phyloP scores from a whole-genome alignment of 2,888 invertebrate species.

The Melanophora roralis region DNA sequence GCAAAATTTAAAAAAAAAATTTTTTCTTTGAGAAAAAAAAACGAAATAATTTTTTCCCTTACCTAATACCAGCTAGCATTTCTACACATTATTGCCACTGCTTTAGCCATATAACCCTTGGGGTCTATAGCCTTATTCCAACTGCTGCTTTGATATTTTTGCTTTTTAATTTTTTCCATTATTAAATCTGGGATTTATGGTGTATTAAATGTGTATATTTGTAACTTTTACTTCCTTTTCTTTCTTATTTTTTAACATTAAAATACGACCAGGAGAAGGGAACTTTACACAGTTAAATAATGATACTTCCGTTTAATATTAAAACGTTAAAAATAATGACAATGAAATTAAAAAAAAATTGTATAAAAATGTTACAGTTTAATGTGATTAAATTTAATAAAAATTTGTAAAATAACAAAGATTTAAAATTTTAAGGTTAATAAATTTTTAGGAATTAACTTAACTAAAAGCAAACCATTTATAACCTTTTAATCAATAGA shows the following conservation, averaged over 20 bases:
- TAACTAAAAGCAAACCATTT: no score
- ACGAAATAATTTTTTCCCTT: constrained; percentile 4
- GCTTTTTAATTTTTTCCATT: constrained; percentile 32
- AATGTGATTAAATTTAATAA: constrained; percentile 43
- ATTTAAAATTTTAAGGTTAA: neutral
- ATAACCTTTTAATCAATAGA: no score
- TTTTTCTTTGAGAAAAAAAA: neutral
- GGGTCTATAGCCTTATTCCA: constrained; percentile 32
- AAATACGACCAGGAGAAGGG: neutral
- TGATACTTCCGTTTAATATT: constrained; percentile 60
- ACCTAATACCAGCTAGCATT: neutral
- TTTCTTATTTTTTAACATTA: neutral
- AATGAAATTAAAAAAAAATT: neutral
- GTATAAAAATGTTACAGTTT: constrained; percentile 37
- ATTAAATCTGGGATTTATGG: constrained; percentile 54
- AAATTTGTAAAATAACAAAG: neutral
- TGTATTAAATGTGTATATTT: constrained; percentile 11
- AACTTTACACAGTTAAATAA: constrained; percentile 48
- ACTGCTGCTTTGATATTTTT: constrained; percentile 17
- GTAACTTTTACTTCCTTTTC: neutral
- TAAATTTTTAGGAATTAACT: neutral
- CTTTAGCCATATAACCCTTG: constrained; percentile 36
- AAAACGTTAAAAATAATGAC: constrained; percentile 38
- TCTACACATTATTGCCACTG: constrained; percentile 16
- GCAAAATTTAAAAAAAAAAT: neutral